phyloP scores from a whole-genome alignment of 2,797 vertebrate genomes.

The Crocodylus rhombifer region DNA sequence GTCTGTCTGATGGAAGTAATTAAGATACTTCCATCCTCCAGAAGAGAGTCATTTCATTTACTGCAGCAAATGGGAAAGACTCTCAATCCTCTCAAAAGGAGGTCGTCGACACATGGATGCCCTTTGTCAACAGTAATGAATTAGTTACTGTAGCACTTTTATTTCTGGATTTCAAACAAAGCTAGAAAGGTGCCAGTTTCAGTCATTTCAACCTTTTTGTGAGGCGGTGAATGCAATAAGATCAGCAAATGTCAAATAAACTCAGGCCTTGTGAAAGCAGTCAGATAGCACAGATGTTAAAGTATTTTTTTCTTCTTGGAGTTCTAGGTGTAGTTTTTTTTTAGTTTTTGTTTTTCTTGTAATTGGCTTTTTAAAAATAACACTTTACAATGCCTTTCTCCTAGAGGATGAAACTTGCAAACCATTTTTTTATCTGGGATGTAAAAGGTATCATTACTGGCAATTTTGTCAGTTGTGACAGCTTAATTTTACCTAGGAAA shows the following conservation, averaged over 20 bases:
- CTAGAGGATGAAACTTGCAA: background rate
- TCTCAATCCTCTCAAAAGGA: conserved; percentile 52
- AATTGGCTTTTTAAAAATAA: background rate
- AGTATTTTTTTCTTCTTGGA: rapidly evolving
- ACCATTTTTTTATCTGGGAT: background rate
- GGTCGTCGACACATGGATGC: background rate
- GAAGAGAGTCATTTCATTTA: conserved; percentile 62
- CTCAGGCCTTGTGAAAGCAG: rapidly evolving
- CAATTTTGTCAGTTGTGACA: background rate
- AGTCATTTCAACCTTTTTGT: background rate
- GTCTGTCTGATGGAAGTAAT: conserved; percentile 65
- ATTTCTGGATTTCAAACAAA: conserved; percentile 22
- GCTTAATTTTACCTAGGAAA: background rate
- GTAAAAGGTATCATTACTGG: background rate
- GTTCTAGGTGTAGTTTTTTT: background rate
- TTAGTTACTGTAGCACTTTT: background rate
- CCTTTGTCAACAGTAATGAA: background rate
- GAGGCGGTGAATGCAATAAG: rapidly evolving
- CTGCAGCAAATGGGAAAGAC: background rate
- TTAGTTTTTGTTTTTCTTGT: no score
- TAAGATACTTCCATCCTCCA: conserved; percentile 61
- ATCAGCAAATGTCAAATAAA: background rate
- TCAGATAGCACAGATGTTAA: rapidly evolving
- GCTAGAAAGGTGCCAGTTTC: background rate
- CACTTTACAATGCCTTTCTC: background rate